Evolutionary conservation across 2,888 invertebrate genomes (phyloP).

Genomic region (Drosophila nigricruria): DNA sequence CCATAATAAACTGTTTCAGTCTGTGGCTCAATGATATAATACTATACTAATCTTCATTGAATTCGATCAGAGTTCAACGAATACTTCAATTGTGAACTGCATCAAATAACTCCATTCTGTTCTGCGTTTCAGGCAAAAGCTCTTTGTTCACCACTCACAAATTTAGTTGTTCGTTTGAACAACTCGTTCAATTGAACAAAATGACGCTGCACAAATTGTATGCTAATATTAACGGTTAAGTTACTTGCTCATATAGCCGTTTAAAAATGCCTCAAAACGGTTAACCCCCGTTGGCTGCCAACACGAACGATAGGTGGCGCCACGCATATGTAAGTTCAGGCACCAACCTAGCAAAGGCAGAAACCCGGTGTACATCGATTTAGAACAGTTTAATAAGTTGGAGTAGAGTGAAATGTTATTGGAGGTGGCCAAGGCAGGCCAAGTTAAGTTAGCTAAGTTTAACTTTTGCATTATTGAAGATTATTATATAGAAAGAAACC

Average conservation of each 20-base stretch:
- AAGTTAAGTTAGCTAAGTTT: too few relatives aligned
- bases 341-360: not conserved
- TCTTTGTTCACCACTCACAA: not conserved
- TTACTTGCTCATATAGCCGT: not conserved
- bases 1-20: not conserved
- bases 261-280: slow-evolving; percentile 3
- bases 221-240: slow-evolving; percentile 1
- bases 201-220: not conserved
- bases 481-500: not conserved
- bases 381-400: too few relatives aligned
- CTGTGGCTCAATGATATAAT: not conserved
- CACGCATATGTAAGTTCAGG: not conserved
- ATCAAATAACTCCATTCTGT: not conserved
- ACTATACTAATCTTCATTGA: not conserved
- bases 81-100: not conserved
- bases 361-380: not conserved
- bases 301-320: slow-evolving; percentile 25
- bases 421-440: too few relatives aligned
- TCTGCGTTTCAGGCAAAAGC: not conserved
- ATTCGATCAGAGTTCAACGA: not conserved
- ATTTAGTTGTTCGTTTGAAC: not conserved
- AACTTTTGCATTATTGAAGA: too few relatives aligned
- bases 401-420: too few relatives aligned
- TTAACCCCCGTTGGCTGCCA: not conserved
- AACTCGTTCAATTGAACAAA: not conserved